These are phyloP conservation scores for Carassius auratus DNA, from an alignment of 2,113 vertebrate genomes.

Conservation along the genomic window DNA sequence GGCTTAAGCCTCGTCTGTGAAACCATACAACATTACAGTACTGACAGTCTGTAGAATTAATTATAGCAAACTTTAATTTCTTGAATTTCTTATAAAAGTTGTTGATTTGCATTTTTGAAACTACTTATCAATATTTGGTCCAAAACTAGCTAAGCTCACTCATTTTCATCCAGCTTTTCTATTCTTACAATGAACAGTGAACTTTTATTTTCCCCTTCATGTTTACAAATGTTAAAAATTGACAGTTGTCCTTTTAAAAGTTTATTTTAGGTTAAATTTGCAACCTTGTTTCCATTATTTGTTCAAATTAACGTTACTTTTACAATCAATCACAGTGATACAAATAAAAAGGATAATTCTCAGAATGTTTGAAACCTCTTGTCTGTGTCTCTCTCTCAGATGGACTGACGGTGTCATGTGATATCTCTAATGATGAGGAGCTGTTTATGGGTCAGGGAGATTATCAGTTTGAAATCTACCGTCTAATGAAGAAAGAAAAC, in stretches of 20 bases:
- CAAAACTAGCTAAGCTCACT: neutral
- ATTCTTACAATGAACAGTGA: too few relatives aligned
- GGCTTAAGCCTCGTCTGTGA: neutral
- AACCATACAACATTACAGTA: neutral
- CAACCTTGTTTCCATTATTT: too few relatives aligned
- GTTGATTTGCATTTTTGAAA: neutral
- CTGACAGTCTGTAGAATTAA: neutral
- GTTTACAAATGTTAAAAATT: neutral
- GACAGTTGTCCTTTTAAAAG: neutral
- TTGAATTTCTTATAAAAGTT: neutral
- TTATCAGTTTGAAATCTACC: constrained; percentile 95
- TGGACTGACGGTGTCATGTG: constrained; percentile 88
- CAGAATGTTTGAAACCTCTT: neutral
- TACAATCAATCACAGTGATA: neutral
- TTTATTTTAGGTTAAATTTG: neutral
- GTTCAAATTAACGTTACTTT: too few relatives aligned
- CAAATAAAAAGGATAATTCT: neutral
- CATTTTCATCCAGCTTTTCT: neutral
- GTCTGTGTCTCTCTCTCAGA: constrained; percentile 66
- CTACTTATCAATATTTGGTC: neutral
- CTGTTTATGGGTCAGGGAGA: constrained; percentile 92
- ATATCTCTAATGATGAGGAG: constrained; percentile 86
- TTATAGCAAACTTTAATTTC: too few relatives aligned
- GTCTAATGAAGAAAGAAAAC: constrained; percentile 88
- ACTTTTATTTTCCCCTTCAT: too few relatives aligned